These are phyloP conservation scores for Tachysurus fulvidraco DNA, from an alignment of 2,113 vertebrate genomes.

Conservation along the genomic window DNA sequence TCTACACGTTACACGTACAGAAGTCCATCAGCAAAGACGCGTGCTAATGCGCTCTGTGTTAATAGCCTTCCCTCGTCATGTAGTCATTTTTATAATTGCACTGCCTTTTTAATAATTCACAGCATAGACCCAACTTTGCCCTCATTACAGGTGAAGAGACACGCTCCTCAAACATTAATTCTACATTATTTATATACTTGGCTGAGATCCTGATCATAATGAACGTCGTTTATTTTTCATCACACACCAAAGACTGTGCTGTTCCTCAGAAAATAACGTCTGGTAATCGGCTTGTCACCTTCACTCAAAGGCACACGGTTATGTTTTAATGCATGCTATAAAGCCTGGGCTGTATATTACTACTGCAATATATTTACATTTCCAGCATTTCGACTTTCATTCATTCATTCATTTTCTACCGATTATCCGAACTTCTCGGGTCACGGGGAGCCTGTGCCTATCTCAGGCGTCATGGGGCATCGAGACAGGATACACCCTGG, in stretches of 20 bases:
- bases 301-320: conserved; percentile 7
- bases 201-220: conserved; percentile 47
- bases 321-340: not conserved
- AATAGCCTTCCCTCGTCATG: conserved; percentile 41
- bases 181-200: conserved; percentile 55
- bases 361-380: no score
- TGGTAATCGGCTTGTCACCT: not conserved
- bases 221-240: conserved; percentile 51
- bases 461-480: no score
- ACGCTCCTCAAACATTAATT: conserved; percentile 40
- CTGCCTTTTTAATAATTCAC: conserved; percentile 51
- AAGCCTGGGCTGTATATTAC: not conserved
- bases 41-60: conserved; percentile 32
- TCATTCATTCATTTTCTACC: no score
- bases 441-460: no score
- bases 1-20: not conserved
- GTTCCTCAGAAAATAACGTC: conserved; percentile 7
- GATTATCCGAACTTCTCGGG: no score
- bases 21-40: conserved; percentile 9
- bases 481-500: no score
- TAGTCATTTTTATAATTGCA: conserved; percentile 52
- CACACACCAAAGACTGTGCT: conserved; percentile 16
- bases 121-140: conserved; percentile 27
- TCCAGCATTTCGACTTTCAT: no score
- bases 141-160: conserved; percentile 51